Evolutionary conservation across 2,797 vertebrate species (phyloP).

Genomic region (Phyllotis vaccarum): DNA sequence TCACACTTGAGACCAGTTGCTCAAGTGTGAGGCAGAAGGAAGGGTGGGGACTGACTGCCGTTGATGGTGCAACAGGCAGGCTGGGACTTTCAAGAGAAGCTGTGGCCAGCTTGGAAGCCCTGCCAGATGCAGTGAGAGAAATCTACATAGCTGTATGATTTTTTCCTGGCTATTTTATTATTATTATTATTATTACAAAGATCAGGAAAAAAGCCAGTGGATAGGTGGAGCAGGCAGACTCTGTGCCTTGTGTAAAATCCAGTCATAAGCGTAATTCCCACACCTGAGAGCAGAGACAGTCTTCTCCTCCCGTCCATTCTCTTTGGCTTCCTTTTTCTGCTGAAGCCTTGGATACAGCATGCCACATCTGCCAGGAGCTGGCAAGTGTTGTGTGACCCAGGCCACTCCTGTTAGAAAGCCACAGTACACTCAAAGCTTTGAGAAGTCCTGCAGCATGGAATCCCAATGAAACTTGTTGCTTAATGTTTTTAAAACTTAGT

Average conservation of each 20-base stretch:
- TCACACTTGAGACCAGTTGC: not conserved
- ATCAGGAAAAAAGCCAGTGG: not conserved
- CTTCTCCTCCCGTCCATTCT: rapidly evolving
- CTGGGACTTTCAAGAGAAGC: not conserved
- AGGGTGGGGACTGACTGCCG: not conserved
- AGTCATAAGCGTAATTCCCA: not conserved
- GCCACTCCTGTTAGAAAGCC: not conserved
- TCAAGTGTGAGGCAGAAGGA: not conserved
- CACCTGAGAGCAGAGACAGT: rapidly evolving
- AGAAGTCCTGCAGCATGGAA: not conserved
- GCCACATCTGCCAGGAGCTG: not conserved
- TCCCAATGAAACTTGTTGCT: not conserved
- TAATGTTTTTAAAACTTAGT: not conserved
- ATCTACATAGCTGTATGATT: not conserved
- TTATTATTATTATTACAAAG: not conserved
- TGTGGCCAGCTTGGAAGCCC: not conserved
- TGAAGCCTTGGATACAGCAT: not conserved
- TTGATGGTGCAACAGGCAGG: not conserved
- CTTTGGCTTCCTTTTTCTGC: too few species aligned
- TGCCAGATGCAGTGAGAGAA: not conserved
- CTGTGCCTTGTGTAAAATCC: rapidly evolving
- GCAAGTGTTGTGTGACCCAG: rapidly evolving
- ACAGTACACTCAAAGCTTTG: not conserved
- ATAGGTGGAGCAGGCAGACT: not conserved
- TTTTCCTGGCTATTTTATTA: too few species aligned